Base-by-base conservation (phyloP, 1,140 invertebrate species). In the Archivesica marissinica region DNA sequence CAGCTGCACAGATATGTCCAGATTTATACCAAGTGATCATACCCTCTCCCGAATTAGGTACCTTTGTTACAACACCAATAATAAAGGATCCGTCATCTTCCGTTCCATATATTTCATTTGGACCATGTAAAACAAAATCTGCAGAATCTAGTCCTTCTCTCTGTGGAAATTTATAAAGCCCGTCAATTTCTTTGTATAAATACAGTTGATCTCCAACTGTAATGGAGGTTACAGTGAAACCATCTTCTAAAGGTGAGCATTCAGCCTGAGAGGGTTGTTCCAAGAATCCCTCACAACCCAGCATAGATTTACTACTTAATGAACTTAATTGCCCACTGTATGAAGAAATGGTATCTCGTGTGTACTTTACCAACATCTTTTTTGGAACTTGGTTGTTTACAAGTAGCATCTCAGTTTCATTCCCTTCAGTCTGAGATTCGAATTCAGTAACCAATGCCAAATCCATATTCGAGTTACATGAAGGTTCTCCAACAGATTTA, bases 31-130 rank as follows among this genome's bases (percentile, higher is more conserved):
- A 72, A 15, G 68, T 72, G 44, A 44, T 44, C 38, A 44, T 72
- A 72, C 23, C 38, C 28, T 28, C 68, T 44, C 68, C 68, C 33
- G 44, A 4, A 44, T 41, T 23, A 72, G 41, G 68, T 33, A 44
- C 28, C 38, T 23, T 72, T 72, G 68, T 72, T n/a, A 72, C 25
- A n/a, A 23, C 35, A 44, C 39, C 35, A 41, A 72, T 47, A 44
- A 72, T 72, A n/a, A 72, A 0, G 15, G 68, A 72, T 7, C 39
- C 39, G 25, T 47, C 13, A 28, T 72, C 39, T 47, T 72, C 68
- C 28, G 68, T 72, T 47, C 68, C 64, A 68, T 20, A 68, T 41
- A 72, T 72, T 39, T 44, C 68, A 72, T n/a, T 39, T 41, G 68
- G 15, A 72, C 13, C 35, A 72, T 72, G 68, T 72, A 72, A 44